Conservation (phyloP, 1,140 invertebrate genomes). For the Drosophila sucinea region DNA sequence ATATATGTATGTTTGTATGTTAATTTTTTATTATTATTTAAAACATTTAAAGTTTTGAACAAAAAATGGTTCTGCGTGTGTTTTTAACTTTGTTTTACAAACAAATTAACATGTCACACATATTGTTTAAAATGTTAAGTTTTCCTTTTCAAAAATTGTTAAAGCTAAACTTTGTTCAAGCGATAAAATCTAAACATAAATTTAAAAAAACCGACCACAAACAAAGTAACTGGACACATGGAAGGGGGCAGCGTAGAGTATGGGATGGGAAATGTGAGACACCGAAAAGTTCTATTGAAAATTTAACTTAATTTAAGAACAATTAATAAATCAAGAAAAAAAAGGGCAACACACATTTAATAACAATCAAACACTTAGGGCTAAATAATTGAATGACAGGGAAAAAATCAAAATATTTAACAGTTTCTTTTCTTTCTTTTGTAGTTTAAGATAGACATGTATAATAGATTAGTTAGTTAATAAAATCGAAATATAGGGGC, state of each 20-base stretch:
- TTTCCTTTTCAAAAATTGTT: slow-evolving; percentile 30
- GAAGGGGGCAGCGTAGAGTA: neutral
- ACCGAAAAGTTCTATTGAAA: slow-evolving; percentile 15
- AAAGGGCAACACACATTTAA: slow-evolving; percentile 66
- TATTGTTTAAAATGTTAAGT: slow-evolving; percentile 7
- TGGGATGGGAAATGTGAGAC: too few relatives aligned
- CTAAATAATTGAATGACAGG: slow-evolving; percentile 43
- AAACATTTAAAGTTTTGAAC: slow-evolving; percentile 33
- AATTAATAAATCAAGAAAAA: slow-evolving; percentile 28
- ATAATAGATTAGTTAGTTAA: slow-evolving; percentile 37
- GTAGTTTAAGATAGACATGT: slow-evolving; percentile 17
- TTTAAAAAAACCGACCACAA: slow-evolving; percentile 14
- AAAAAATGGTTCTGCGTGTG: slow-evolving; percentile 24
- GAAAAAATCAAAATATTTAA: slow-evolving; percentile 39
- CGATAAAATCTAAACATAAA: slow-evolving; percentile 35
- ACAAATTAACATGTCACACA: slow-evolving; percentile 54
- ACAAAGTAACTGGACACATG: slow-evolving; percentile 30
- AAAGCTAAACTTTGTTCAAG: slow-evolving; percentile 56
- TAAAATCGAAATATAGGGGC: slow-evolving; percentile 49
- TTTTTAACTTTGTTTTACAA: slow-evolving; percentile 74
- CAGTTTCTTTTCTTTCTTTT: neutral
- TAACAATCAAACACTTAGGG: slow-evolving; percentile 77
- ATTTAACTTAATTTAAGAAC: slow-evolving; percentile 39
- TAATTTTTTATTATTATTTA: slow-evolving; percentile 35
- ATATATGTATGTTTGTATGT: slow-evolving; percentile 34